Base-by-base conservation (phyloP, 2,113 vertebrate genomes). In the Sylvia atricapilla region DNA sequence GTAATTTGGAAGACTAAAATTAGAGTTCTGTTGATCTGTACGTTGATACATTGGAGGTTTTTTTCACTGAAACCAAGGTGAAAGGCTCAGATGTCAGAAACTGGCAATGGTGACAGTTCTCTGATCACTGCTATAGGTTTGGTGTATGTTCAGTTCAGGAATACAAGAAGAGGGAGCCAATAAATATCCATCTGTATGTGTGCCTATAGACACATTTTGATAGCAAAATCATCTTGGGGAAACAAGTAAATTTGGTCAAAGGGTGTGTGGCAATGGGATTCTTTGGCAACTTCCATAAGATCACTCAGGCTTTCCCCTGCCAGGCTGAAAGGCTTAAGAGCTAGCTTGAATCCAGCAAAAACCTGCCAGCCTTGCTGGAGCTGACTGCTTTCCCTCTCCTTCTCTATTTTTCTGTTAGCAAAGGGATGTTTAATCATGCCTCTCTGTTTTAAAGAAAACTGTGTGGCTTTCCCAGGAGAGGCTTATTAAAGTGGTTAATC, bases 401-500 rank as follows among this genome's bases (percentile, higher is more conserved):
- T 49, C 9, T 3, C 10, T 13, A 7, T 23, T 35, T 28, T 17
- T 17, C 37, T 59, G 23, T 70, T 67, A 87, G 58, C 67, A 80
- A 62, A 53, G 75, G 22, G 60, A 56, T 62, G 30, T 73, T 95
- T 92, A 87, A 88, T 85, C 28, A 27, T 44, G 67, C 46, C 66
- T 69, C 37, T 85, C 31, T 2, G 1, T 55, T 82, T 77, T 62
- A 83, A 80, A 84, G 67, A 62, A 39, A 85, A 83, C 43, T 44
- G 27, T 19, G 55, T 55, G 74, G 2, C n/a, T 92, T 88, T 69
- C 50, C 55, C 85, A 88, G 50, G 43, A 27, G 88, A 64, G 84
- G n/a, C 77, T 77, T 77, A 84, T 80, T 53, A 39, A 84, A 92
- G 72, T 66, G 70, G 49, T n/a, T 95, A 92, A 95, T 90, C 89